A percentile compares a stretch with the other conserved stretches of the same genome.
These are phyloP conservation scores for Ophion slaviceki DNA, from an alignment of 2,888 invertebrate species.

Conservation along the genomic window DNA sequence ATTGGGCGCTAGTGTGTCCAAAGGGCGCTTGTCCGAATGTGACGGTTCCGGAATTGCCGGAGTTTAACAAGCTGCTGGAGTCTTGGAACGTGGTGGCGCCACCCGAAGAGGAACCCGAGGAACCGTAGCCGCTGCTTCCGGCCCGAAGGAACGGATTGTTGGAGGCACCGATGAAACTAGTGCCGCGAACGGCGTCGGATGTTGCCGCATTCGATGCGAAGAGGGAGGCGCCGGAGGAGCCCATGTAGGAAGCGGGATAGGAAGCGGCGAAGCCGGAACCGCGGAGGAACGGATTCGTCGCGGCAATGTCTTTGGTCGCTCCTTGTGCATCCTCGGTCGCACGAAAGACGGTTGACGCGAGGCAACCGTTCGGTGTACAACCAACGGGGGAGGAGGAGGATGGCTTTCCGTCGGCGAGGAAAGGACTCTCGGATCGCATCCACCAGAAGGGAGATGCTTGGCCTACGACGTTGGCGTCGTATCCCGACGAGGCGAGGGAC, in stretches of 20 bases:
- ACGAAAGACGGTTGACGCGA: conserved; percentile 57
- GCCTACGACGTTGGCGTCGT: conserved; percentile 36
- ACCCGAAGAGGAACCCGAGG: background rate
- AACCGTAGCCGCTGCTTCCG: background rate
- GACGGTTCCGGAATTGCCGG: background rate
- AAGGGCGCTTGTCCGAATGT: conserved; percentile 10
- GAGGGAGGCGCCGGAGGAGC: conserved; percentile 75
- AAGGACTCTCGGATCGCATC: conserved; percentile 67
- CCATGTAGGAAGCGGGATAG: conserved; percentile 58
- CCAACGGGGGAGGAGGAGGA: conserved; percentile 40
- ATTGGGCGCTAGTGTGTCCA: conserved; percentile 26
- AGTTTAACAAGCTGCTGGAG: background rate
- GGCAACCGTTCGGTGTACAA: conserved; percentile 63
- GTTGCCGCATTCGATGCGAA: too few species aligned
- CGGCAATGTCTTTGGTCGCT: too few species aligned
- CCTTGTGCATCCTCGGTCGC: conserved; percentile 1
- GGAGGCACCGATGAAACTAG: background rate
- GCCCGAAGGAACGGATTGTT: conserved; percentile 67
- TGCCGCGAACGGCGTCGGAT: too few species aligned
- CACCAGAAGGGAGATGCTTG: conserved; percentile 64
- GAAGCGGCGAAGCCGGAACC: background rate
- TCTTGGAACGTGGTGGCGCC: conserved; percentile 48
- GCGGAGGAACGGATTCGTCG: conserved; percentile 15
- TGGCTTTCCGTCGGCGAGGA: conserved; percentile 35
- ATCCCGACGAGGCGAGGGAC: conserved; percentile 25